Base-by-base conservation (phyloP, 2,113 vertebrate species). In the Brachirus orientalis region DNA sequence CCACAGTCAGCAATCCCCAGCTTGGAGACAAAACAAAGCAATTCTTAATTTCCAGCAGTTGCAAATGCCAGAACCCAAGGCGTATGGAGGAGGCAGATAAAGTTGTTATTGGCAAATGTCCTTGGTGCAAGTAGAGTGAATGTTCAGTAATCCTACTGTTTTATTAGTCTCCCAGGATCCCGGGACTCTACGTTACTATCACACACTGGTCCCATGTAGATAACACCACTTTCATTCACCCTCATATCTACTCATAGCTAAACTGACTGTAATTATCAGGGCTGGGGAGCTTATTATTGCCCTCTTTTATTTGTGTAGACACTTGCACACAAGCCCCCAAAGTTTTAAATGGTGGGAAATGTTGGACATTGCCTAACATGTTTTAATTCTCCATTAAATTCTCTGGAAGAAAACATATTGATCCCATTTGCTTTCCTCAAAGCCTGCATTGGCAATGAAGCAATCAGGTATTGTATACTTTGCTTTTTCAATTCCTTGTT, bases 41-140 rank as follows among this genome's bases (percentile, higher is more conserved):
- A 81, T 94, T 91, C 87, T 94, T 96, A 95, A 95, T 96, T 95
- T 91, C 82, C 91, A 83, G 90, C 92, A 86, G 92, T 80, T 89
- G 90, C 88, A 94, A 94, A 95, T 89, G 89, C 91, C 94, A 93
- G 93, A 93, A 89, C 86, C 90, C 89, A 75, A 79, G 84, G 90
- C 91, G 77, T 92, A 90, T 96, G 95, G 88, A 94, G 54, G 88
- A 91, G 83, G 93, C 93, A 95, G 96, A 98, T 97, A 98, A 98
- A 98, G 94, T 94, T 95, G 88, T 94, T 95, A 88, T 93, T 97
- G 95, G 95, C 94, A 95, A 94, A 94, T 92, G 92, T 91, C 93
- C 94, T 93, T 90, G 90, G 91, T 89, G 82, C 92, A 73, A 89
- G 90, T 85, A 62, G 82, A 94, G 93, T 93, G 82, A 82, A 82